Percentiles rank a stretch among this genome's conserved stretches.
phyloP scores from a whole-genome alignment of 2,888 invertebrate genomes.

The Latrodectus hesperus region DNA sequence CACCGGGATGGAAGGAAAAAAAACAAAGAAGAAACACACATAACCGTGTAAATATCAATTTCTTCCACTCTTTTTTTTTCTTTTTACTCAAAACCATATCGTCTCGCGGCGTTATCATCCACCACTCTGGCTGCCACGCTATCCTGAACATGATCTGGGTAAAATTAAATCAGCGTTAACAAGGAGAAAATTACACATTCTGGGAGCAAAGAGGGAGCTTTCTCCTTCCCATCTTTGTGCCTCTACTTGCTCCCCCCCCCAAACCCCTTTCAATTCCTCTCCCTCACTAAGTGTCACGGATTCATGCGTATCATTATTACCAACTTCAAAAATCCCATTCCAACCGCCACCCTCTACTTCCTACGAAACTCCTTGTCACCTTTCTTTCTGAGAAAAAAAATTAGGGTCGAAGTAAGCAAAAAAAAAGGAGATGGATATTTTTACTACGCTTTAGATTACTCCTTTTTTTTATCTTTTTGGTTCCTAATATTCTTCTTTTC shows the following conservation, averaged over 20 bases:
- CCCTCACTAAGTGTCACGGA: conserved; percentile 36
- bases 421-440: neutral
- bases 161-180: conserved; percentile 60
- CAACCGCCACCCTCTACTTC: neutral
- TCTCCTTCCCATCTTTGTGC: neutral
- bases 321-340: conserved; percentile 25
- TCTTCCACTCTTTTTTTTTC: neutral
- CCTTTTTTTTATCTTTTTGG: neutral
- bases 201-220: neutral
- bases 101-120: conserved; percentile 1
- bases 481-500: neutral
- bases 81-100: conserved; percentile 3
- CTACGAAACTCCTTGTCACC: neutral
- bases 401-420: neutral
- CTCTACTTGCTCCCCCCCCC: neutral
- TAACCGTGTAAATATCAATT: conserved; percentile 29
- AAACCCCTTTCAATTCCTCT: neutral
- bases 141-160: conserved; percentile 49
- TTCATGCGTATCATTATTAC: conserved; percentile 41
- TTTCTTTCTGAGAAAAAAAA: neutral
- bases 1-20: neutral
- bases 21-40: neutral
- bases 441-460: neutral
- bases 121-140: neutral
- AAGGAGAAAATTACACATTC: conserved; percentile 56